Conservation (phyloP, 1,140 invertebrate genomes). For the Panonychus citri region DNA sequence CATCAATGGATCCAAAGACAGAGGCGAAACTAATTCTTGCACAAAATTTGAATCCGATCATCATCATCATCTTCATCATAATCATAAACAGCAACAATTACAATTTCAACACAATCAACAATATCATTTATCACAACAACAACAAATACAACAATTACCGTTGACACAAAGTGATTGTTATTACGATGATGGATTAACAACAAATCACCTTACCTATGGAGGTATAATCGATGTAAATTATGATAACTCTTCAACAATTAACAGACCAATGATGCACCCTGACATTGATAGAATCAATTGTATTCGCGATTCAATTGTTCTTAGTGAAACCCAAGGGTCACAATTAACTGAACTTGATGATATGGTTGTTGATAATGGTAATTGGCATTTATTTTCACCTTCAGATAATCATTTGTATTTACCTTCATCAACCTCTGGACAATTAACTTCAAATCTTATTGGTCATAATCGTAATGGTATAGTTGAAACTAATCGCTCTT, state of each 20-base stretch:
- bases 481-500: background rate
- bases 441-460: too few species aligned
- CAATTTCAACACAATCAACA: too few species aligned
- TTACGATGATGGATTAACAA: background rate
- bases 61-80: too few species aligned
- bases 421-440: background rate
- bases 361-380: background rate
- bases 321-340: background rate
- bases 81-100: background rate
- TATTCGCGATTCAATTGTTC: background rate
- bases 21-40: too few species aligned
- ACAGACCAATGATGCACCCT: background rate
- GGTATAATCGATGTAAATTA: background rate
- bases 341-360: background rate
- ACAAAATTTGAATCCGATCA: background rate
- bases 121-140: too few species aligned
- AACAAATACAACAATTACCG: background rate
- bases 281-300: background rate
- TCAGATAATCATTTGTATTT: background rate
- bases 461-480: background rate
- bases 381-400: background rate
- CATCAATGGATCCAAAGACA: too few species aligned
- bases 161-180: background rate
- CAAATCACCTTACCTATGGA: background rate
- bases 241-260: background rate